Conservation (phyloP, 2,888 invertebrate species). For the Gonocerus acuteangulatus region DNA sequence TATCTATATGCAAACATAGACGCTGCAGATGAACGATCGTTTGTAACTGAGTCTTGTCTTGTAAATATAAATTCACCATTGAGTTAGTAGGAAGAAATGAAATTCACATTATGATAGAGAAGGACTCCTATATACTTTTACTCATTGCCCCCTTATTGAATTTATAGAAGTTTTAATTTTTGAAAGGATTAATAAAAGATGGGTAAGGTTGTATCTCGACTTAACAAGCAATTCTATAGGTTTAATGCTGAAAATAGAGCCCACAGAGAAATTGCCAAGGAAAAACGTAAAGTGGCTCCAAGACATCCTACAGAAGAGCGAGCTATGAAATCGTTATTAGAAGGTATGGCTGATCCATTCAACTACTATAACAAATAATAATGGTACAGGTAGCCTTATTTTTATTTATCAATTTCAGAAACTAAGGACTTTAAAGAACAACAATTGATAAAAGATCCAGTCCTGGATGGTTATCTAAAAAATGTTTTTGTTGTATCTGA, state of each 20-base stretch:
- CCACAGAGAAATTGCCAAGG: conserved; percentile 58
- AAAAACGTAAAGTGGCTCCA: conserved; percentile 62
- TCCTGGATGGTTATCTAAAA: conserved; percentile 58
- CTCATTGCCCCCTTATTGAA: no score
- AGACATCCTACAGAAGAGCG: conserved; percentile 53
- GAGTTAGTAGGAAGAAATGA: no score
- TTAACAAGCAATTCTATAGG: conserved; percentile 46
- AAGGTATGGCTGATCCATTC: conserved; percentile 45
- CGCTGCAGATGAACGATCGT: no score
- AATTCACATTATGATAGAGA: no score
- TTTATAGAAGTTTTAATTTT: no score
- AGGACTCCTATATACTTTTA: no score
- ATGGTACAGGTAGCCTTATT: no score
- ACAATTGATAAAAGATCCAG: conserved; percentile 54
- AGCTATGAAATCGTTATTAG: conserved; percentile 56
- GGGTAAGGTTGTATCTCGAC: conserved; percentile 57
- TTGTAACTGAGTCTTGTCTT: no score
- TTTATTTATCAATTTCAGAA: conserved; percentile 42
- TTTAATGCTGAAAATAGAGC: conserved; percentile 72
- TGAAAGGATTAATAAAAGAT: no score
- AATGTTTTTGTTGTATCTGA: conserved; percentile 65
- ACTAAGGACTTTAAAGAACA: conserved; percentile 56
- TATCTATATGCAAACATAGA: no score
- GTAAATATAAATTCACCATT: no score
- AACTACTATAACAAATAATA: background rate